These are phyloP conservation scores for Erebia ligea DNA, from an alignment of 2,888 invertebrate genomes.

Conservation along the genomic window DNA sequence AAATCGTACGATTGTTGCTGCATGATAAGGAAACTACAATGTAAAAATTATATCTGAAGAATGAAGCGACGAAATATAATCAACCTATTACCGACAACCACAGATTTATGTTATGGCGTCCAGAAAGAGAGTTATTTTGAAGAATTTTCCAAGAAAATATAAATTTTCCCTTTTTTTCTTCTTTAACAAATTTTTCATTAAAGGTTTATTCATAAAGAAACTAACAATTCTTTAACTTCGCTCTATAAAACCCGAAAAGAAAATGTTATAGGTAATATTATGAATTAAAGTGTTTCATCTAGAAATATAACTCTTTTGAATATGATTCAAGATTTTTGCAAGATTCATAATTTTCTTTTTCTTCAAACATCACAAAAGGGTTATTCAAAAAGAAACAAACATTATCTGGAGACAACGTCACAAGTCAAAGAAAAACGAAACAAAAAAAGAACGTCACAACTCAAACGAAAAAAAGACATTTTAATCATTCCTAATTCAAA, in stretches of 20 bases:
- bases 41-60: too few relatives aligned
- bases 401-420: not conserved
- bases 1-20: too few relatives aligned
- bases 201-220: slow-evolving; percentile 6
- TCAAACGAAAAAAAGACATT: slow-evolving; percentile 21
- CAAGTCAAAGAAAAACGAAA: not conserved
- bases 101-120: not conserved
- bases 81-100: too few relatives aligned
- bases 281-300: too few relatives aligned
- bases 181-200: not conserved
- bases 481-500: slow-evolving; percentile 35
- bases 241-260: not conserved
- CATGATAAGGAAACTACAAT: too few relatives aligned
- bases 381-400: too few relatives aligned
- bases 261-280: not conserved
- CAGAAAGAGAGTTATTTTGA: not conserved
- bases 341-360: too few relatives aligned
- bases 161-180: not conserved
- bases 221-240: not conserved
- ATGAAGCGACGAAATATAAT: too few relatives aligned
- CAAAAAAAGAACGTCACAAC: not conserved
- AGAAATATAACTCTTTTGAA: too few relatives aligned
- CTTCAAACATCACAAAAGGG: too few relatives aligned
- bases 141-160: not conserved
- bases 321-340: too few relatives aligned